Percentiles rank a stretch among this genome's conserved stretches.
Conservation (phyloP, 1,140 invertebrate species). For the Hyphantria cunea region DNA sequence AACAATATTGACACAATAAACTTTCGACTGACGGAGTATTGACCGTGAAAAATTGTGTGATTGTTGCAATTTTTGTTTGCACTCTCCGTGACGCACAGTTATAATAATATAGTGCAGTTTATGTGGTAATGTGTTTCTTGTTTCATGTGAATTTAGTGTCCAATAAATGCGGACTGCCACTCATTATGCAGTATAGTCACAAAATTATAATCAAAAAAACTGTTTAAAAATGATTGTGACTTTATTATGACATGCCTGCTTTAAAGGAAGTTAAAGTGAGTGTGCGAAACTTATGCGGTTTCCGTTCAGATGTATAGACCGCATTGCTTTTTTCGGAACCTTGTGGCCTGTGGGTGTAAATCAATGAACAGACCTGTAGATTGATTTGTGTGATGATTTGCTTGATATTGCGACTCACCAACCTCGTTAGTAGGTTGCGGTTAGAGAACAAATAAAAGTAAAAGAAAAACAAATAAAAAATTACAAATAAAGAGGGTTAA, state of each 20-base stretch:
- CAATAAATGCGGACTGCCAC: conserved; percentile 7
- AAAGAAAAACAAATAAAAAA: too few relatives aligned
- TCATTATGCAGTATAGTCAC: conserved; percentile 1
- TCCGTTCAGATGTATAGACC: too few relatives aligned
- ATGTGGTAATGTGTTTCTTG: conserved; percentile 17
- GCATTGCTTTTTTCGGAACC: too few relatives aligned
- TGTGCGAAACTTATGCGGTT: not conserved
- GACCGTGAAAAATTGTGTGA: conserved; percentile 37
- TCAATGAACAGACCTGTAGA: not conserved
- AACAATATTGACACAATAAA: conserved; percentile 13
- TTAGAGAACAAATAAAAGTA: too few relatives aligned
- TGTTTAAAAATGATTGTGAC: not conserved
- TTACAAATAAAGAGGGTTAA: too few relatives aligned
- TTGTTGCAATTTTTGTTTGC: conserved; percentile 29
- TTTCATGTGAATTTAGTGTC: conserved; percentile 24
- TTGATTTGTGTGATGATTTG: not conserved
- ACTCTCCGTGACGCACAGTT: conserved; percentile 33
- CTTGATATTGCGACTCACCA: too few relatives aligned
- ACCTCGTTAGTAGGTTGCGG: too few relatives aligned
- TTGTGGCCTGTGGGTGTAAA: not conserved
- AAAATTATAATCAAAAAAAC: conserved; percentile 10
- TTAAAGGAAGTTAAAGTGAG: too few relatives aligned
- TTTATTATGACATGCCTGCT: too few relatives aligned
- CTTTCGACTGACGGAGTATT: conserved; percentile 19
- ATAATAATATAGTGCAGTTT: conserved; percentile 28